Evolutionary conservation across 2,888 invertebrate genomes (phyloP), one percentile per base, ranked within the genome.

Genomic region (Graphium colonna): DNA sequence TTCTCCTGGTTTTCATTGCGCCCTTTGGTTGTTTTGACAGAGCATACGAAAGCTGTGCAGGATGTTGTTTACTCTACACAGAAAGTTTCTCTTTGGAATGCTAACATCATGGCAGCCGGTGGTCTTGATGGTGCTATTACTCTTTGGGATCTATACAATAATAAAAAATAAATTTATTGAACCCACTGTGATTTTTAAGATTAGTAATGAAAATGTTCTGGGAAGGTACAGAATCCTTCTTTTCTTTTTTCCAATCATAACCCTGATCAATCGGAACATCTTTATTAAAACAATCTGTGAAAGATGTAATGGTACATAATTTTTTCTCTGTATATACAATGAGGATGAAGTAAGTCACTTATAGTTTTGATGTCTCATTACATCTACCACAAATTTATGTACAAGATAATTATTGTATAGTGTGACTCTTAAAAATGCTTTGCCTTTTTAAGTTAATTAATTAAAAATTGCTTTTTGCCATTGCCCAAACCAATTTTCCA

Each of bases 111-210:
- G 93, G 95, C 95, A 10, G 94, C 93, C 0, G 92, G 92, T 41
- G 93, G 94, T 17, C 91, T 93, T 57, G 95, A 96, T 78, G 94
- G 94, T 60, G 92, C 92, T 68, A 93, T 96, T 62, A 93, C 95
- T 3, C 89, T 96, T 52, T 96, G 95, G 95, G 93, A 95, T 85
- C 90, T 96, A 66, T 96, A 95, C 73, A 95, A 95, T 59, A 73
- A 66, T 58, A 65, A 71, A 60, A 73, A 79, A 61, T 86, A 68
- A 72, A 38, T 48, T n/a, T 9, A 49, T 31, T 31, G 31, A 18
- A 28, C n/a, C 47, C 13, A 15, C 51, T 53, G 55, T 36, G 42
- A 18, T 28, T 0, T 52, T 17, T 47, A 40, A 3, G 9, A 31
- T 31, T 31, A 31, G 8, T 31, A 7, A 31, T 38, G 40, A 41